A percentile compares a stretch with the other conserved stretches of the same genome.
Evolutionary conservation across 2,797 vertebrate species (phyloP).

Genomic region (Eurystomus glaucurus): DNA sequence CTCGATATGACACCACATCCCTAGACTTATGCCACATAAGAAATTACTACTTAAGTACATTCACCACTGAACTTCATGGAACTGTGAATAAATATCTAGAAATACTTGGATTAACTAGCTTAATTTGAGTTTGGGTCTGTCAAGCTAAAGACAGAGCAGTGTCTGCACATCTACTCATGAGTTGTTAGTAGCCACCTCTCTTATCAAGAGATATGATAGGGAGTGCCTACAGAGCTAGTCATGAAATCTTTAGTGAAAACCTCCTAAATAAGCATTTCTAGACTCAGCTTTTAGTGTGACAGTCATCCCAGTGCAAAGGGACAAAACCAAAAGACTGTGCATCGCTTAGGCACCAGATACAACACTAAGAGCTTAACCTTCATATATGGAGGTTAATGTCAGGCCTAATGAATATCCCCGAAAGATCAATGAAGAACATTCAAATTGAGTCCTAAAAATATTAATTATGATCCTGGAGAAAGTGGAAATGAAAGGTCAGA

Average conservation of each 20-base stretch:
- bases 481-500: not conserved
- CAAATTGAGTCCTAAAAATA: not conserved
- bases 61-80: not conserved
- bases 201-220: not conserved
- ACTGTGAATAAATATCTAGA: not conserved
- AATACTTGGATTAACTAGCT: not conserved
- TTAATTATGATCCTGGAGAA: not conserved
- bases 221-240: not conserved
- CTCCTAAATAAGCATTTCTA: not conserved
- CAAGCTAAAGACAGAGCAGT: not conserved
- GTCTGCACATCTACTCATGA: not conserved
- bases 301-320: not conserved
- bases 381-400: not conserved
- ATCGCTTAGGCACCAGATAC: not conserved
- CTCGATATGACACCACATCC: not conserved
- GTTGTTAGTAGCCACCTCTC: not conserved
- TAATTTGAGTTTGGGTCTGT: not conserved
- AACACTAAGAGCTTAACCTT: not conserved
- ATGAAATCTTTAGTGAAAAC: not conserved
- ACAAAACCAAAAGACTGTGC: not conserved
- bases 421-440: conserved; percentile 9
- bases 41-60: not conserved
- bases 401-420: not conserved
- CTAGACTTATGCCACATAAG: not conserved
- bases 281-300: not conserved